phyloP scores from a whole-genome alignment of 2,888 invertebrate genomes.

The Molanna angustata region DNA sequence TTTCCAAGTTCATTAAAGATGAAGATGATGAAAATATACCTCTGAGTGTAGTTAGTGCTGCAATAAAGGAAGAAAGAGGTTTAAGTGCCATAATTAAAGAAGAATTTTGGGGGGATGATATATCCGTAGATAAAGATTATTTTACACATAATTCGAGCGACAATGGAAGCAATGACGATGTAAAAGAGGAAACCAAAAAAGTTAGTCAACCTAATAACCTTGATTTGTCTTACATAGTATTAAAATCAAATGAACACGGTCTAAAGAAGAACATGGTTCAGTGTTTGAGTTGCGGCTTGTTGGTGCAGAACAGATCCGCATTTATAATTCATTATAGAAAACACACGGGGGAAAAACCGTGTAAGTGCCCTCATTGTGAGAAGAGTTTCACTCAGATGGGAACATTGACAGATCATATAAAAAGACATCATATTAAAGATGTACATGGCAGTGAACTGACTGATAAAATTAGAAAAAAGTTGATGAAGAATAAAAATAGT shows the following conservation, averaged over 20 bases:
- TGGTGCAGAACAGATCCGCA: slow-evolving; percentile 20
- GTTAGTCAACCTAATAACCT: neutral
- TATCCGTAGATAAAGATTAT: too few relatives aligned
- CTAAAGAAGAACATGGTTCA: slow-evolving; percentile 16
- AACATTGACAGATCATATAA: slow-evolving; percentile 18
- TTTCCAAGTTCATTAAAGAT: slow-evolving; percentile 11
- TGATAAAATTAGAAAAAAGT: slow-evolving; percentile 12
- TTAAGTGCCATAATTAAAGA: neutral
- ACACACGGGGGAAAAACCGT: slow-evolving; percentile 26
- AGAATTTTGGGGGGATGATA: neutral
- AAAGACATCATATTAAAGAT: slow-evolving; percentile 13
- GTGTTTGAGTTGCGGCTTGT: slow-evolving; percentile 14
- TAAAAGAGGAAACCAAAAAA: neutral
- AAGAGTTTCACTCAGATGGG: slow-evolving; percentile 21
- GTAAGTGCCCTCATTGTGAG: slow-evolving; percentile 16
- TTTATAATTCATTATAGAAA: slow-evolving; percentile 24
- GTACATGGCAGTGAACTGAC: slow-evolving; percentile 8
- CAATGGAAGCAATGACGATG: neutral
- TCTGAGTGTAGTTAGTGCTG: slow-evolving; percentile 8
- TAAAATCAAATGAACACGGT: slow-evolving; percentile 5
- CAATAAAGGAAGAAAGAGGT: slow-evolving; percentile 5
- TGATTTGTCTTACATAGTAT: neutral
- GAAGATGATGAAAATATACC: slow-evolving; percentile 14
- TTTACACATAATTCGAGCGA: too few relatives aligned
- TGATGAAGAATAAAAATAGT: neutral